phyloP scores from a whole-genome alignment of 92 coral and sea anemone genomes.

The Paragorgia papillata region DNA sequence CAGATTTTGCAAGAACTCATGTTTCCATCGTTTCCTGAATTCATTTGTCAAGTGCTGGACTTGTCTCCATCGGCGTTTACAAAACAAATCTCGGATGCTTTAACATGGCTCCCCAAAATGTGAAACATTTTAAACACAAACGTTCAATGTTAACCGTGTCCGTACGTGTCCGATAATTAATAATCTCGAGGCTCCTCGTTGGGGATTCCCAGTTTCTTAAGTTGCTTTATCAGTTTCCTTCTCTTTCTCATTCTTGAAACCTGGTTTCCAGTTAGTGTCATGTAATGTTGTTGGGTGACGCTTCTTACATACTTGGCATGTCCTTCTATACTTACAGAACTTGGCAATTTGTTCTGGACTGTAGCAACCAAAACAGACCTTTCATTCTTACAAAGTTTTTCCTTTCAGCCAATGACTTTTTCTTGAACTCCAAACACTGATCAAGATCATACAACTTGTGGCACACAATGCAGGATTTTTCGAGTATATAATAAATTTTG shows the following conservation, averaged over 20 bases:
- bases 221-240: conserved; percentile 4
- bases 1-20: conserved; percentile 18
- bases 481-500: too few species aligned
- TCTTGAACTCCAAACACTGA: conserved; percentile 64
- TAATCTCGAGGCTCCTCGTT: too few species aligned
- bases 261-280: conserved; percentile 55
- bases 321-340: conserved; percentile 49
- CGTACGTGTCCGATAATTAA: too few species aligned
- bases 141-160: too few species aligned
- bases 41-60: not conserved
- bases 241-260: conserved; percentile 15
- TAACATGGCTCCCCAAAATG: too few species aligned
- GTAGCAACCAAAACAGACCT: conserved; percentile 53
- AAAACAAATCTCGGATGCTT: conserved; percentile 19
- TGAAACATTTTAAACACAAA: too few species aligned
- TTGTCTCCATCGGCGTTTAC: conserved; percentile 28
- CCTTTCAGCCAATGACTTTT: conserved; percentile 53
- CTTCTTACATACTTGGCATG: conserved; percentile 63
- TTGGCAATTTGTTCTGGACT: conserved; percentile 58
- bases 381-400: conserved; percentile 58
- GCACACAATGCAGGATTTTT: conserved; percentile 59
- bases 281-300: conserved; percentile 69
- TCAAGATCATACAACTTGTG: conserved; percentile 56
- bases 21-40: conserved; percentile 11
- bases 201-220: not conserved